A percentile compares a stretch with the other conserved stretches of the same genome.
phyloP scores from a whole-genome alignment of 2,113 vertebrate species.

The Melanotaenia duboulayi region DNA sequence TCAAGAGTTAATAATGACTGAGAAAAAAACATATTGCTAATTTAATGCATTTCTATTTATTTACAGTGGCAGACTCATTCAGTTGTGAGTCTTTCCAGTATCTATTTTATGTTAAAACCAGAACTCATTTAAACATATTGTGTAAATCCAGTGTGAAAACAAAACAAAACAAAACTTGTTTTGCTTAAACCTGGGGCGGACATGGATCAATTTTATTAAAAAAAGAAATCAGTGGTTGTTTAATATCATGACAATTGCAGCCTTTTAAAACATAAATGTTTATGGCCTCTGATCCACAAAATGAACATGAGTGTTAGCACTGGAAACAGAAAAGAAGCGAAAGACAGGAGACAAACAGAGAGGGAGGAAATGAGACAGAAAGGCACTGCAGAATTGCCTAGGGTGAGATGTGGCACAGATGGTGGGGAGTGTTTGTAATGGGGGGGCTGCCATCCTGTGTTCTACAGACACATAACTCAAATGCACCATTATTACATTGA shows the following conservation, averaged over 20 bases:
- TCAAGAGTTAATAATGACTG: conserved; percentile 63
- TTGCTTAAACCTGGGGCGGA: conserved; percentile 14
- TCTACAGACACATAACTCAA: conserved; percentile 75
- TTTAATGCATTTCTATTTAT: conserved; percentile 56
- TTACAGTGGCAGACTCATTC: conserved; percentile 54
- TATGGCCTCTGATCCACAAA: conserved; percentile 22
- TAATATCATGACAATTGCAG: conserved; percentile 30
- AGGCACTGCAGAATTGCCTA: conserved; percentile 43
- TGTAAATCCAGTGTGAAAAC: neutral
- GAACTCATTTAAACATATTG: conserved; percentile 29
- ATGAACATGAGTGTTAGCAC: conserved; percentile 19
- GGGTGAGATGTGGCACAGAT: conserved; percentile 73
- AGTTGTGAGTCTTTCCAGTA: conserved; percentile 48
- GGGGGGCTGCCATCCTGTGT: conserved; percentile 54
- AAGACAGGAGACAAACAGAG: conserved; percentile 36
- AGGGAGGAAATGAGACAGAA: conserved; percentile 40
- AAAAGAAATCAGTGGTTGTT: conserved; percentile 39
- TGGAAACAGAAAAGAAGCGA: conserved; percentile 16
- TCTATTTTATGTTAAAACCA: conserved; percentile 43
- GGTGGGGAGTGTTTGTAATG: conserved; percentile 66
- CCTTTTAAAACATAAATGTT: conserved; percentile 33
- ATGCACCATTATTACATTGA: conserved; percentile 68
- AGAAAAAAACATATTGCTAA: conserved; percentile 50
- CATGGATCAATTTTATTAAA: conserved; percentile 41
- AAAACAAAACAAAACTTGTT: conserved; percentile 1